Evolutionary conservation across 2,797 vertebrate genomes (phyloP), one percentile per base, ranked within the genome.

Genomic region (Netta rufina): DNA sequence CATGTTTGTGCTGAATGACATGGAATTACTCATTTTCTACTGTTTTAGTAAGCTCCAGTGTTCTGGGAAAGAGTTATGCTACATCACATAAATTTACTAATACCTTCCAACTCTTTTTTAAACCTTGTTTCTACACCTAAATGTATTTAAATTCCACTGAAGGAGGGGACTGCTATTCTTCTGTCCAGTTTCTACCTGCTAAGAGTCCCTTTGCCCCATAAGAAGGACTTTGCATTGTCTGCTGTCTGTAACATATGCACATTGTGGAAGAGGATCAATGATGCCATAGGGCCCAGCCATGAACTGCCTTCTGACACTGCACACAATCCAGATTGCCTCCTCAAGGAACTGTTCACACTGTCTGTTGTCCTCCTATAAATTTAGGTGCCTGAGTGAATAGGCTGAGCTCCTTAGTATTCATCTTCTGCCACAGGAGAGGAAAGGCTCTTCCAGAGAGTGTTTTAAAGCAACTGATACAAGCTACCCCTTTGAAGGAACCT

Each of bases 311-410:
- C 80, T 70, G 53, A 27, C 60, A 28, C 38, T 66, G 61, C 38
- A 33, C 33, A 66, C 0, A 0, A 20, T 81, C 30, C 38, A 71
- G 20, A 8, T 41, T 43, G 56, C 6, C 10, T 51, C 1, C 5
- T 81, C 58, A 36, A 36, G 10, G 22, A 4, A 3, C 41, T 33
- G 8, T 13, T 64, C 27, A 8, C 80, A 32, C 22, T 79, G 15
- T 32, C 27, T 72, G 24, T 47, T 72, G 11, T 53, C 19, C 19
- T 56, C 28, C 28, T 87, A 13, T 77, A 15, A 43, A 67, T 71
- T 21, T 78, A 7, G 9, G 13, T 27, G 11, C 15, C 28, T 41
- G 65, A 45, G 19, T 21, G 9, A 66, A 11, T 14, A n/a, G 33
- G 10, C 13, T 69, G 75, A 84, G 18, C 39, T 87, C 71, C 27